phyloP scores from a whole-genome alignment of 2,797 vertebrate species.

The Agapornis canus region DNA sequence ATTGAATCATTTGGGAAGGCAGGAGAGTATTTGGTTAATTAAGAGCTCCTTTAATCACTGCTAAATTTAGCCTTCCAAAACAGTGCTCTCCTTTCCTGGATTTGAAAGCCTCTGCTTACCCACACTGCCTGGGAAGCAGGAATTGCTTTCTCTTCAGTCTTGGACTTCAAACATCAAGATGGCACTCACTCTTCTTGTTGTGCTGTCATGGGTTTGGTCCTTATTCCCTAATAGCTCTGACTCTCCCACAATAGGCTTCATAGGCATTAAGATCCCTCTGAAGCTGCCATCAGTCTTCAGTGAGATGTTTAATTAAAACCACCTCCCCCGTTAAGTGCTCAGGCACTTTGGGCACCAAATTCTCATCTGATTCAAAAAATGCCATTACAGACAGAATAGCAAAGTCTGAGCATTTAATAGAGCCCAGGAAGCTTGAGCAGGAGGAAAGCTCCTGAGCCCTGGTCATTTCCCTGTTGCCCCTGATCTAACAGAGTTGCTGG shows the following conservation, averaged over 20 bases:
- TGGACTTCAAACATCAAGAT: not conserved
- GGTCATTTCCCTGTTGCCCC: not conserved
- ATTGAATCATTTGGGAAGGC: conserved; percentile 28
- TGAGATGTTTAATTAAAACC: not conserved
- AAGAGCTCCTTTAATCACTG: not conserved
- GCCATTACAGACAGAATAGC: not conserved
- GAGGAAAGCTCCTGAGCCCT: not conserved
- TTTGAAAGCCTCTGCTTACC: not conserved
- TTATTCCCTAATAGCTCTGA: not conserved
- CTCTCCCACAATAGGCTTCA: not conserved
- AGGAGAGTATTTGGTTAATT: conserved; percentile 43
- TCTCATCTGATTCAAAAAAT: not conserved
- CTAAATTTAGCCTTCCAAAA: conserved; percentile 24
- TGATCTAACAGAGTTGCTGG: not conserved
- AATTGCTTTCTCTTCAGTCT: not conserved
- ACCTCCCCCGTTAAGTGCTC: not conserved
- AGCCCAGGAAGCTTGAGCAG: rapidly evolving
- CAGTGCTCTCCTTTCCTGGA: not conserved
- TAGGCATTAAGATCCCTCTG: not conserved
- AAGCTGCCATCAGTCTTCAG: not conserved
- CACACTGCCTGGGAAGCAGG: not conserved
- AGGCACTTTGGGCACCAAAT: not conserved
- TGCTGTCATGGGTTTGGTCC: not conserved
- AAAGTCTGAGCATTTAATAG: not conserved
- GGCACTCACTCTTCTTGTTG: not conserved